A percentile compares a stretch with the other conserved stretches of the same genome.
Conservation (phyloP, 2,888 invertebrate species). For the Rhodophaea formosa region DNA sequence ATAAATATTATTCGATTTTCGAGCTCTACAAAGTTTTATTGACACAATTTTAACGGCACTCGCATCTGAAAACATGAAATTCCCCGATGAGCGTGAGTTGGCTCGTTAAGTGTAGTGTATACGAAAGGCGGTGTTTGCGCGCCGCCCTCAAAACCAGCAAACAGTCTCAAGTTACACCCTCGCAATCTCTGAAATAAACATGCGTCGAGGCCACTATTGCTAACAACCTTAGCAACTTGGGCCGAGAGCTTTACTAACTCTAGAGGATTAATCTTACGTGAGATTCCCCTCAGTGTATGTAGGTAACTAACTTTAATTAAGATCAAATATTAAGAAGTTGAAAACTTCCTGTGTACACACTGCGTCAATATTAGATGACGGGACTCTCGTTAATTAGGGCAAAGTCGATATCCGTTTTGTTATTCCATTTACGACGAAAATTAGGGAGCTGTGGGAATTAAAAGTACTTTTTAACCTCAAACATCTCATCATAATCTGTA, state of each 20-base stretch:
- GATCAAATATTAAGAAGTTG: constrained; percentile 54
- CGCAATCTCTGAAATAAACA: constrained; percentile 73
- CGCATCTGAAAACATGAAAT: constrained; percentile 40
- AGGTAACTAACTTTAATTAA: constrained; percentile 58
- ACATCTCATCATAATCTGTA: constrained; percentile 10
- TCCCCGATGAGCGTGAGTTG: constrained; percentile 60
- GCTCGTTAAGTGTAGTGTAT: constrained; percentile 65
- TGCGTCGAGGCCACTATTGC: constrained; percentile 62
- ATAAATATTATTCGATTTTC: constrained; percentile 50
- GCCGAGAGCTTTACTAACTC: constrained; percentile 57
- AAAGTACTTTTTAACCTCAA: constrained; percentile 7
- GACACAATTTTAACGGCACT: constrained; percentile 44
- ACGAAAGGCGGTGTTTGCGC: constrained; percentile 54
- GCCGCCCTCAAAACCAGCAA: constrained; percentile 64
- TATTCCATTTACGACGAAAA: constrained; percentile 18
- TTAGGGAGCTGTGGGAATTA: constrained; percentile 10
- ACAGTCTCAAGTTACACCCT: constrained; percentile 70
- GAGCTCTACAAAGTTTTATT: constrained; percentile 47
- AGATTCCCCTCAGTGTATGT: constrained; percentile 43
- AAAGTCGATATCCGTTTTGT: constrained; percentile 14
- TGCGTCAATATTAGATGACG: constrained; percentile 30
- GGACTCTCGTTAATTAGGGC: constrained; percentile 14
- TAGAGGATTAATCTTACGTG: constrained; percentile 58
- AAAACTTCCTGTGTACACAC: constrained; percentile 29
- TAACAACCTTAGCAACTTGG: constrained; percentile 63